Base-by-base conservation (phyloP, 2,888 invertebrate species). In the Drosophila anceps region DNA sequence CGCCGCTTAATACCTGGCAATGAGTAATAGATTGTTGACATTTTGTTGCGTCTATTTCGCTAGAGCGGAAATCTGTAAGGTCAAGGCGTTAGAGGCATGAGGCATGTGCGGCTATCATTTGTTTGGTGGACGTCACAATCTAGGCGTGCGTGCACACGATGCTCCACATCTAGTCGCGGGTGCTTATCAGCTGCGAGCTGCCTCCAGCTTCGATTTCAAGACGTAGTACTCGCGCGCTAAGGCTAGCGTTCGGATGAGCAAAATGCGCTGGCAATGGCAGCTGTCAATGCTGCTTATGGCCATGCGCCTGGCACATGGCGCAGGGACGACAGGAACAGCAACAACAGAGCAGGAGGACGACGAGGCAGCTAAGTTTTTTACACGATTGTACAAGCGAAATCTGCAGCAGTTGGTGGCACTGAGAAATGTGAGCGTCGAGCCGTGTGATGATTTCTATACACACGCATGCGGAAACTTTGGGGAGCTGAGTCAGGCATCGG, bases 391-490 rank as follows among this genome's bases (percentile, higher is more conserved):
- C 70, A 88, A 85, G 12, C 72, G 73, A 1, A 91, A 90, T 72
- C 75, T 92, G 0, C 60, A 70, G 27, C 82, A 85, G 54, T 72
- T 92, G 84, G 60, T 84, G 2, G 64, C 71, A 1, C 69, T 91
- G 44, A 60, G 84, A 5, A 90, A 92, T 60, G 76, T 59, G 3
- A 83, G 79, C 10, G 65, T 63, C 0, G 83, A 88, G 12, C 88
- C 92, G 0, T 92, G 92, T 41, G 83, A 77, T 5, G 83, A 92
- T 69, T 92, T 91, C 65, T 92, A 91, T 67, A 83, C 82, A 0
- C 92, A 92, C 74, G 91, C 92, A 0, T 92, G 92, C 51, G 92
- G 90, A 0, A 88, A 88, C 57, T 90, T 84, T 29, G 60, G 73
- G 0, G 50, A 46, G 13, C 35, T 54, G 6, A 9, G 31, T 7